These are phyloP conservation scores for Branchellion lobata DNA, from an alignment of 2,888 invertebrate species.

Conservation along the genomic window DNA sequence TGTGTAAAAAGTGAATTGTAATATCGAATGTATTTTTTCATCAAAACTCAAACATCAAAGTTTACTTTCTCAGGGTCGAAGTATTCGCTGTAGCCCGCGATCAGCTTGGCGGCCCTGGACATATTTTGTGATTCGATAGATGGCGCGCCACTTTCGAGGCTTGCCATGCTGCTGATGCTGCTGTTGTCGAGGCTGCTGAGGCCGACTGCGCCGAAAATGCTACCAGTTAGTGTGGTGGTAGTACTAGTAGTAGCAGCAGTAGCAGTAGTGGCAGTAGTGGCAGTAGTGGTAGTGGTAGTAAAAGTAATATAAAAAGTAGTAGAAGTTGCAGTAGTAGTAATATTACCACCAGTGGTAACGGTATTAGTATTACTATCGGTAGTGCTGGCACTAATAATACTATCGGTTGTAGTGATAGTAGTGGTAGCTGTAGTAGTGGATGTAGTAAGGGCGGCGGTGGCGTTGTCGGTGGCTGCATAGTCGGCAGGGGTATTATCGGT, in stretches of 20 bases:
- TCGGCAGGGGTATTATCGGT: background rate
- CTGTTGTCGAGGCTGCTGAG: slow-evolving; percentile 14
- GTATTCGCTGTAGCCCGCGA: slow-evolving; percentile 80
- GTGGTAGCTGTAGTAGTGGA: no score
- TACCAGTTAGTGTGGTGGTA: no score
- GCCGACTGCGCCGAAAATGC: no score
- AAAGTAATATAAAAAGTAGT: no score
- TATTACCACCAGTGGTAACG: no score
- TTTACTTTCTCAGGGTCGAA: slow-evolving; percentile 78
- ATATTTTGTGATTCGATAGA: no score
- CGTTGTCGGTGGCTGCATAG: background rate
- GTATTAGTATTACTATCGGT: background rate
- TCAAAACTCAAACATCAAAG: background rate
- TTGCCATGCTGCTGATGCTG: slow-evolving; percentile 53
- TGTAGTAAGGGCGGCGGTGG: no score
- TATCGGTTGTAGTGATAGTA: background rate
- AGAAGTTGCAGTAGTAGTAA: no score
- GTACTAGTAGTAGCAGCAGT: background rate
- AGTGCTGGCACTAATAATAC: background rate
- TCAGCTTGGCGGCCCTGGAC: slow-evolving; percentile 75
- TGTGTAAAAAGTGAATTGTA: background rate
- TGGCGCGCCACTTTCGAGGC: slow-evolving; percentile 76
- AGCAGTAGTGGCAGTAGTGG: background rate
- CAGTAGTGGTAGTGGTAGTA: no score
- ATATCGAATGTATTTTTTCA: background rate